Base-by-base conservation (phyloP, 2,888 invertebrate genomes). In the Tricholauxania praeusta region DNA sequence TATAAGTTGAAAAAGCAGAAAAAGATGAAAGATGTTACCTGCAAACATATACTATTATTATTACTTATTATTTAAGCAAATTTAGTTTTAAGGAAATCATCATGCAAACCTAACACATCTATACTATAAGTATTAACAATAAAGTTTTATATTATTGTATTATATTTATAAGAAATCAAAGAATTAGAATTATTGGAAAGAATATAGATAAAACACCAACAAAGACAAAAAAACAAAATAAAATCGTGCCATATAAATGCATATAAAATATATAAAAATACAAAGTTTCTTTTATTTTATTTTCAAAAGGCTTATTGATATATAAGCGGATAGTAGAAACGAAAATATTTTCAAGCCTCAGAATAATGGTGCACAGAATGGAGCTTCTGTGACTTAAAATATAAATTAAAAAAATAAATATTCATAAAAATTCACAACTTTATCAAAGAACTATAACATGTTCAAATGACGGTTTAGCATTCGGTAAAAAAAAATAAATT, bases 51-150 rank as follows among this genome's bases (percentile, higher is more conserved):
- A 19, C 69, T 73, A 62, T 64, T 52, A 59, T 68, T 68, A 79
- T 81, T 82, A 81, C 81, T 82, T 82, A 81, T 79, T 82, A 2
- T 74, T 22, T 81, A 82, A 81, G 81, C 1, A 39, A 39, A 63
- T 22, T 28, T 64, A 64, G 64, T 28, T 15, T 39, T 14, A 51
- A 72, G 62, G 53, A 64, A 51, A 22, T 64, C 64, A 64, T 64
- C 15, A 22, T 39, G 39, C 32, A 63, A 47, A 63, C 17, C 63
- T 63, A 19, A 64, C 15, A 28, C 51, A 64, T 19, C 51, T 64
- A 64, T 48, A 5, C 15, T 64, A 22, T 64, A 52, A 63, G 63
- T 63, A 63, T 63, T 63, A 17, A 63, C 28, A 51, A 14, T 64
- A 17, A 64, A 57, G 28, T 57, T 57, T 57, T 64, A 49, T 51